Conservation (phyloP, 1,140 invertebrate genomes). For the Condylostylus longicornis region DNA sequence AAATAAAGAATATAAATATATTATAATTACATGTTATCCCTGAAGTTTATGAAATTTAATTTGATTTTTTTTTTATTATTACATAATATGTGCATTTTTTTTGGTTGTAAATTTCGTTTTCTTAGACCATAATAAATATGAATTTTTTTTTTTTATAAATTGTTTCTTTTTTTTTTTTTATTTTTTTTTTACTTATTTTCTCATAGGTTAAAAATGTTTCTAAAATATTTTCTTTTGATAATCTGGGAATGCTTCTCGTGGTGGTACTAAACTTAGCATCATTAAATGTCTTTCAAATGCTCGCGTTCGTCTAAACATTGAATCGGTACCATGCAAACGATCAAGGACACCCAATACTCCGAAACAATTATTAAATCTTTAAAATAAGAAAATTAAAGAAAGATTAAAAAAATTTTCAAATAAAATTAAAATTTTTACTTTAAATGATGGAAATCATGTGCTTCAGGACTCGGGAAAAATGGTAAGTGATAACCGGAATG, state of each 20-base stretch:
- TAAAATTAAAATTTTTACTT: slow-evolving; percentile 45
- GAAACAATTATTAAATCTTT: slow-evolving; percentile 71
- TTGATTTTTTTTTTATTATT: too few relatives aligned
- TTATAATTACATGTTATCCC: too few relatives aligned
- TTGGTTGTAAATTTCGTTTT: too few relatives aligned
- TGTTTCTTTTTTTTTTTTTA: too few relatives aligned
- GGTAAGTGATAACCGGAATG: slow-evolving; percentile 84
- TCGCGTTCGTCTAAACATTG: slow-evolving; percentile 54
- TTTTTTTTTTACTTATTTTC: too few relatives aligned
- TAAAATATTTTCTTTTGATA: too few relatives aligned
- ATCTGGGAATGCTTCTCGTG: slow-evolving; percentile 60
- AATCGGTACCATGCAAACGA: slow-evolving; percentile 71
- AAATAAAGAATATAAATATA: too few relatives aligned
- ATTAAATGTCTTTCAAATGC: slow-evolving; percentile 62
- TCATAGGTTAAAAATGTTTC: too few relatives aligned
- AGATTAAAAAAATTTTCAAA: background rate
- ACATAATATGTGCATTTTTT: too few relatives aligned
- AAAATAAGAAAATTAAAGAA: slow-evolving; percentile 9
- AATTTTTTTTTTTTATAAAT: too few relatives aligned
- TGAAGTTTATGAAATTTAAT: too few relatives aligned
- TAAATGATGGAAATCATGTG: slow-evolving; percentile 80
- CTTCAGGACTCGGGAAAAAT: slow-evolving; percentile 76
- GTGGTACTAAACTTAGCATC: slow-evolving; percentile 62
- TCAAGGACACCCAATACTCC: slow-evolving; percentile 74
- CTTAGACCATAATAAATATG: too few relatives aligned